A percentile compares a stretch with the other conserved stretches of the same genome.
These are phyloP conservation scores for Alcedo quadribrachys DNA, from an alignment of 2,797 vertebrate species.

Conservation along the genomic window DNA sequence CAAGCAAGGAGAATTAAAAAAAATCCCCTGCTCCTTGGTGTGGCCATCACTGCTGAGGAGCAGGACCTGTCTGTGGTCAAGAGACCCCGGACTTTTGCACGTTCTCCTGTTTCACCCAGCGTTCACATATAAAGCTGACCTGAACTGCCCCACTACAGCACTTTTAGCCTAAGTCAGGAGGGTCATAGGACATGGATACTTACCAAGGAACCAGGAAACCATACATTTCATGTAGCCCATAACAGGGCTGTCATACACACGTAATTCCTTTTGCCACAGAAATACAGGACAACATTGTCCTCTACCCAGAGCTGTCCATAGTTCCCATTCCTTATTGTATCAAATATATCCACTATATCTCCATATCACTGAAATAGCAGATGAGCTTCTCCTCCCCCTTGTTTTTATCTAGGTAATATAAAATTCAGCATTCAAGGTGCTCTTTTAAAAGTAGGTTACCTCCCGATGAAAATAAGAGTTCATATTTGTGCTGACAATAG, in stretches of 20 bases:
- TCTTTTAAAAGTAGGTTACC: conserved; percentile 61
- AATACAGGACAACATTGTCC: neutral
- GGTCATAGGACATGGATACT: neutral
- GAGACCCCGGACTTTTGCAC: neutral
- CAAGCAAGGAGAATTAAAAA: neutral
- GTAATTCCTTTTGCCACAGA: neutral
- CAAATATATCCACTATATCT: neutral
- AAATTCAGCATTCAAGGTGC: conserved; percentile 54
- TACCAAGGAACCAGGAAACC: neutral
- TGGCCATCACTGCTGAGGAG: neutral
- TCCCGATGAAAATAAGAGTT: conserved; percentile 21
- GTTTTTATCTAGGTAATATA: neutral
- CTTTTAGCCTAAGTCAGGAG: neutral
- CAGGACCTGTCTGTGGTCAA: neutral
- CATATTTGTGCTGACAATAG: conserved; percentile 52
- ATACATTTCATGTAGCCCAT: rapidly evolving
- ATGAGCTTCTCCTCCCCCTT: neutral
- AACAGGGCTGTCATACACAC: rapidly evolving
- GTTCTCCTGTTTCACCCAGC: neutral
- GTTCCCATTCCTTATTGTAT: neutral
- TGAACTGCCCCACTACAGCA: neutral
- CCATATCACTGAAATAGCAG: neutral
- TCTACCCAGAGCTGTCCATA: neutral
- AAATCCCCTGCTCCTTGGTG: neutral
- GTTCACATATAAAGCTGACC: neutral